Conservation (phyloP, 1,140 invertebrate genomes). For the Drosophila pallidifrons region DNA sequence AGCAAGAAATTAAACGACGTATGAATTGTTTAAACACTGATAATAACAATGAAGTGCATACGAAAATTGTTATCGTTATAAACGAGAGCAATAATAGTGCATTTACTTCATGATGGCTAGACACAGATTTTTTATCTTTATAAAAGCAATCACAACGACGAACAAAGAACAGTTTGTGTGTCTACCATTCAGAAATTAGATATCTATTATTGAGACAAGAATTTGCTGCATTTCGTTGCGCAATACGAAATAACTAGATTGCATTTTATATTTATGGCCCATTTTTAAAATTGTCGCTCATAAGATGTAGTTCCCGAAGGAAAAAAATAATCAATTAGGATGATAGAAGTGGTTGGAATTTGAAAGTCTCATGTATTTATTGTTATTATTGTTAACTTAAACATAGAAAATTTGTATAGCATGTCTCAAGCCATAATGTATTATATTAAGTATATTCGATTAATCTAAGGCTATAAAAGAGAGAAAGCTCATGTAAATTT, state of each 20-base stretch:
- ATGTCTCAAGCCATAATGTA: too few relatives aligned
- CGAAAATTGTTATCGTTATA: not conserved
- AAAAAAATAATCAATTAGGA: too few relatives aligned
- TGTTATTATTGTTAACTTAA: too few relatives aligned
- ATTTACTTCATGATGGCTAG: not conserved
- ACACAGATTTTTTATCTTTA: slow-evolving; percentile 12
- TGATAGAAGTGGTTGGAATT: too few relatives aligned
- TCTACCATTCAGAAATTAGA: not conserved
- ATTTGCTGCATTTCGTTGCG: slow-evolving; percentile 17
- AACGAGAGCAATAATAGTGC: not conserved
- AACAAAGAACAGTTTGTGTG: slow-evolving; percentile 16
- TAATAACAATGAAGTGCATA: not conserved
- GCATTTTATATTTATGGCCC: not conserved
- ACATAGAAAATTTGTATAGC: too few relatives aligned
- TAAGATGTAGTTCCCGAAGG: too few relatives aligned
- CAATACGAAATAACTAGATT: not conserved
- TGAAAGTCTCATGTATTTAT: too few relatives aligned
- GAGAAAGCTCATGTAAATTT: too few relatives aligned
- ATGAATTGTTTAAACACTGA: slow-evolving; percentile 1
- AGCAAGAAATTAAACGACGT: not conserved
- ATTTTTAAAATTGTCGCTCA: too few relatives aligned
- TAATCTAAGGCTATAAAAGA: too few relatives aligned
- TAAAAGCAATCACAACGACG: not conserved
- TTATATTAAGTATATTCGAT: too few relatives aligned
- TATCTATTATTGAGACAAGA: not conserved